Evolutionary conservation across 92 coral and sea anemone species (phyloP).

Genomic region (Parazoanthus atlanticus): DNA sequence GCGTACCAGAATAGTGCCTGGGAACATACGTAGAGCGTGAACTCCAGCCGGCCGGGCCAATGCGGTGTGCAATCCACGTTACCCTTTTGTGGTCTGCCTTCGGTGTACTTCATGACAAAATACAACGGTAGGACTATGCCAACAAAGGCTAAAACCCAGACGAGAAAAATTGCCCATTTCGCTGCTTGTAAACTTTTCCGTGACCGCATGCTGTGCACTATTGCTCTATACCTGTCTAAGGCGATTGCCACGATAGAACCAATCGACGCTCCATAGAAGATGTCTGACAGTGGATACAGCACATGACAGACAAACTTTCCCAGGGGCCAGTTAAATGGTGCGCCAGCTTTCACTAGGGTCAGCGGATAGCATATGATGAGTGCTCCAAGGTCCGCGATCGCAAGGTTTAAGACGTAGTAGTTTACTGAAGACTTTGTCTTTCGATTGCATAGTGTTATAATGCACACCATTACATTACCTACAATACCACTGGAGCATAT

Average conservation of each 20-base stretch:
- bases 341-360: conserved; percentile 77
- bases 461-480: conserved; percentile 79
- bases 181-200: conserved; percentile 68
- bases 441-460: conserved; percentile 69
- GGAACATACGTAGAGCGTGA: conserved; percentile 65
- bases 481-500: conserved; percentile 80
- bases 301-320: conserved; percentile 76
- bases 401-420: conserved; percentile 77
- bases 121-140: conserved; percentile 71
- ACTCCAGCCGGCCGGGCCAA: conserved; percentile 71
- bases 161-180: conserved; percentile 77
- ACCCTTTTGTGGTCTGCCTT: conserved; percentile 56
- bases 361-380: conserved; percentile 80
- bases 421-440: conserved; percentile 74
- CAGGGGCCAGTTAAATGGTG: conserved; percentile 83
- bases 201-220: conserved; percentile 81
- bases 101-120: conserved; percentile 77
- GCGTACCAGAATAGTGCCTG: conserved; percentile 77
- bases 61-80: conserved; percentile 79
- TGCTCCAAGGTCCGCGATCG: conserved; percentile 82
- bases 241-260: conserved; percentile 95
- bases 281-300: conserved; percentile 80
- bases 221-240: conserved; percentile 81
- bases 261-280: conserved; percentile 86
- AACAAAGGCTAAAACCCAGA: conserved; percentile 69